A percentile compares a stretch with the other conserved stretches of the same genome.
phyloP scores from a whole-genome alignment of 2,113 vertebrate species.

The Neogale vison region DNA sequence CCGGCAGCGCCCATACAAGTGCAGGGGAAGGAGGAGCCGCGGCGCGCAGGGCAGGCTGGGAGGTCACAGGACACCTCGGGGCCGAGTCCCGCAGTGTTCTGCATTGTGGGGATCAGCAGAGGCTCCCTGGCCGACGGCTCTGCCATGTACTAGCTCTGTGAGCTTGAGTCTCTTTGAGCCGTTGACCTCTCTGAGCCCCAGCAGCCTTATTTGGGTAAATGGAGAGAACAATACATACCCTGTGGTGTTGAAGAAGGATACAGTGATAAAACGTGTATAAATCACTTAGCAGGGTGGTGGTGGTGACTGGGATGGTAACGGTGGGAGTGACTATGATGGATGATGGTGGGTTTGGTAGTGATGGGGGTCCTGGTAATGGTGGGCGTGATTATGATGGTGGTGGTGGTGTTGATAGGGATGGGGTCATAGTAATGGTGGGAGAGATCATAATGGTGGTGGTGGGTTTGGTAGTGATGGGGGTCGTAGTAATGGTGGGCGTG shows the following conservation, averaged over 20 bases:
- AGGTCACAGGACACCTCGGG: accelerated
- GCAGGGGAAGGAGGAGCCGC: not conserved
- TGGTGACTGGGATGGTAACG: not conserved
- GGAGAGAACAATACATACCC: not conserved
- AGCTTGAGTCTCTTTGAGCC: not conserved
- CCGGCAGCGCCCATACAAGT: not conserved
- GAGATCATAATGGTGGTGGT: not conserved
- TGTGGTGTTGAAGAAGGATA: not conserved
- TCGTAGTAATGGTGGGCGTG: not conserved
- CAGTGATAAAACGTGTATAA: accelerated
- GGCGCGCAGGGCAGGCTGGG: not conserved
- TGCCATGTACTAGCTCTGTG: not conserved
- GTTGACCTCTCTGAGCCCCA: not conserved
- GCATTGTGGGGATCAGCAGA: not conserved
- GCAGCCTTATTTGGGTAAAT: not conserved
- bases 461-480: too few relatives aligned
- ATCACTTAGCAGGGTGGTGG: too few relatives aligned
- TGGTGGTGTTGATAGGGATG: too few relatives aligned
- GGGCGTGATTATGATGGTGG: not conserved
- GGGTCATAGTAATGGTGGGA: too few relatives aligned
- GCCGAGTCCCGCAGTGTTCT: accelerated
- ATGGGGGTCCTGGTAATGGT: not conserved
- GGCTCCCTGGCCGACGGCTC: not conserved
- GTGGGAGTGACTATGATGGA: too few relatives aligned
- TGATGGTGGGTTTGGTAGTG: too few relatives aligned